Conservation (phyloP, 2,113 vertebrate genomes). For the Albula goreensis region DNA sequence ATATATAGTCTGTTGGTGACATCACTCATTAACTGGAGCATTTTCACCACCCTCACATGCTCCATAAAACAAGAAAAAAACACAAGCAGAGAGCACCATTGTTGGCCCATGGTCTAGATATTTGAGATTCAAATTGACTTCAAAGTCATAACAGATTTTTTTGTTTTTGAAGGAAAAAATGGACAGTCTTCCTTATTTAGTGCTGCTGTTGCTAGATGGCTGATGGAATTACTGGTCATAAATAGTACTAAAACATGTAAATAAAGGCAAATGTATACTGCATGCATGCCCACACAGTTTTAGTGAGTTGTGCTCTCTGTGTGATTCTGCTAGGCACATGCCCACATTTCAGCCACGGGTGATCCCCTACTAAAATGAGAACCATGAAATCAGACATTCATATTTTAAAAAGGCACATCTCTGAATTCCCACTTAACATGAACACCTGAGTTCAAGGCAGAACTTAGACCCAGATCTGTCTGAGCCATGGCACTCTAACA, state of each 20-base stretch:
- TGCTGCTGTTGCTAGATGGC: not conserved
- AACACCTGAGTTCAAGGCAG: too few species aligned
- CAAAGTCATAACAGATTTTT: too few species aligned
- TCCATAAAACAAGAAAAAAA: not conserved
- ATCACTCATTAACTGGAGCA: not conserved
- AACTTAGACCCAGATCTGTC: too few species aligned
- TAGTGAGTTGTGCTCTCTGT: not conserved
- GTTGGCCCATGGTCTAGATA: not conserved
- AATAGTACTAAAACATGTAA: too few species aligned
- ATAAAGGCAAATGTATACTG: not conserved
- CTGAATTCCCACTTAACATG: too few species aligned
- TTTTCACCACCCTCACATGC: not conserved
- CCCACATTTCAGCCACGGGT: not conserved
- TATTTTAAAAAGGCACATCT: too few species aligned
- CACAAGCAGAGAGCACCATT: not conserved
- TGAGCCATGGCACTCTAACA: too few species aligned
- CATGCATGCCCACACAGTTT: not conserved
- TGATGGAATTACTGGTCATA: not conserved
- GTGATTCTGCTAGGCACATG: not conserved
- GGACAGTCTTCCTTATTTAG: not conserved
- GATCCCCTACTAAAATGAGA: not conserved
- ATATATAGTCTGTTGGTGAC: not conserved
- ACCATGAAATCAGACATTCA: too few species aligned
- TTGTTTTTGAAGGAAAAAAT: too few species aligned
- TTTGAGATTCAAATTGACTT: not conserved